Evolutionary conservation across 2,113 vertebrate species (phyloP), one percentile per base, ranked within the genome.

Genomic region (Cephalopterus ornatus): DNA sequence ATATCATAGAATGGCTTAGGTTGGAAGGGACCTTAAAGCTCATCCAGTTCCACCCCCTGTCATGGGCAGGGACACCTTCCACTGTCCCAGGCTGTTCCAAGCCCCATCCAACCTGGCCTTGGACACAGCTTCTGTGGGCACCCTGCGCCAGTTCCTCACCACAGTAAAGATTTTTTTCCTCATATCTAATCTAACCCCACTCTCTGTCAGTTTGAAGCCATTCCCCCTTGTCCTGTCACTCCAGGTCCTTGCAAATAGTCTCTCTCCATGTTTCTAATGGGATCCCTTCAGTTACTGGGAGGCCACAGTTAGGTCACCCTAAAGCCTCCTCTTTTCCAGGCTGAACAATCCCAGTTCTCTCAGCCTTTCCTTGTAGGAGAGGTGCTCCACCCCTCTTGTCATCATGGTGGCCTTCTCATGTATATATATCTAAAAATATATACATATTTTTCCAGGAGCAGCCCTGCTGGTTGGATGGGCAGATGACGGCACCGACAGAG

Each of bases 401-500:
- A 46, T 30, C 37, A 33, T 33, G 27, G 37, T 66, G 52, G 44
- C 37, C 27, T 28, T 73, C 42, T 49, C 50, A 8, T n/a, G 1
- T 30, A 2, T 9, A 17, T 47, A 6, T 21, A 6, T 32, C 18
- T 42, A 18, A 19, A 42, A 74, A 27, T 4, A 21, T 3, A 13
- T 18, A 4, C 37, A 5, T 62, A 13, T 39, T 39, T 37, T 49
- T 53, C 3, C 65, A 84, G 72, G 28, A 41, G 33, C 72, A 62
- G 67, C 55, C 7, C 33, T 27, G 0, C n/a, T 30, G 12, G 3
- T 11, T 2, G 7, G 47, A 11, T 3, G 37, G 21, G 35, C 53
- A 39, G 53, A 5, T 0, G 3, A n/a, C 3, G 3, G 42, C 28
- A 32, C 12, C 0, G 4, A 13, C 1, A 0, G 44, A 27, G 30